These are phyloP conservation scores for Coptodon bakossiorum DNA, from an alignment of 2,113 vertebrate genomes.

Conservation along the genomic window DNA sequence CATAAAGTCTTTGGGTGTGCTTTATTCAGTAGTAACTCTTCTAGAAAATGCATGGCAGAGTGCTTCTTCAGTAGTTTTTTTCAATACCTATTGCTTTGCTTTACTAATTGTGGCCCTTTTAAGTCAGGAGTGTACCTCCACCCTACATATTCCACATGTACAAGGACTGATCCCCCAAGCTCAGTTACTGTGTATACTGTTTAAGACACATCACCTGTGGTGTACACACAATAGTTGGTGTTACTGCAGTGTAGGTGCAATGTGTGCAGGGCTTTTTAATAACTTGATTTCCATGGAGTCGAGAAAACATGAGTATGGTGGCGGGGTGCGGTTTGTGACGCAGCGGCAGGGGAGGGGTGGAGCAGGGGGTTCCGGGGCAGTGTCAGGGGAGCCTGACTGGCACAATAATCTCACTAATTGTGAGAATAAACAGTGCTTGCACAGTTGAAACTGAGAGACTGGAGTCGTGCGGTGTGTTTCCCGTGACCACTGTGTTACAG, in stretches of 20 bases:
- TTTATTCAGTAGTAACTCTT: not conserved
- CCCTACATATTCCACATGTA: not conserved
- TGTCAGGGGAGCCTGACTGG: not conserved
- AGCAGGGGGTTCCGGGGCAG: not conserved
- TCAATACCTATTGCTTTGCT: not conserved
- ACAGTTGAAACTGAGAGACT: not conserved
- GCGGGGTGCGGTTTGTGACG: rapidly evolving
- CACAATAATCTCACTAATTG: not conserved
- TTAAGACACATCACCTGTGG: not conserved
- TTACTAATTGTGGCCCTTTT: not conserved
- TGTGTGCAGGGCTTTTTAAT: not conserved
- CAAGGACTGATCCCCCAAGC: not conserved
- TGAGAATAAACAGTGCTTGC: not conserved
- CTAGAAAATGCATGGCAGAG: not conserved
- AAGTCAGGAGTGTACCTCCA: not conserved
- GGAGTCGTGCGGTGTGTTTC: not conserved
- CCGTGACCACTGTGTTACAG: not conserved
- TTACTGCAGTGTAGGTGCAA: not conserved
- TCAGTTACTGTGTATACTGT: not conserved
- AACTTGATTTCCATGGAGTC: not conserved
- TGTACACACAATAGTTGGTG: not conserved
- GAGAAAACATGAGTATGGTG: not conserved
- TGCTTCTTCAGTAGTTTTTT: not conserved
- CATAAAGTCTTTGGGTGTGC: not conserved
- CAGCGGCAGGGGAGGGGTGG: not conserved